phyloP scores from a whole-genome alignment of 2,113 vertebrate genomes.

The Pterocles orientalis region DNA sequence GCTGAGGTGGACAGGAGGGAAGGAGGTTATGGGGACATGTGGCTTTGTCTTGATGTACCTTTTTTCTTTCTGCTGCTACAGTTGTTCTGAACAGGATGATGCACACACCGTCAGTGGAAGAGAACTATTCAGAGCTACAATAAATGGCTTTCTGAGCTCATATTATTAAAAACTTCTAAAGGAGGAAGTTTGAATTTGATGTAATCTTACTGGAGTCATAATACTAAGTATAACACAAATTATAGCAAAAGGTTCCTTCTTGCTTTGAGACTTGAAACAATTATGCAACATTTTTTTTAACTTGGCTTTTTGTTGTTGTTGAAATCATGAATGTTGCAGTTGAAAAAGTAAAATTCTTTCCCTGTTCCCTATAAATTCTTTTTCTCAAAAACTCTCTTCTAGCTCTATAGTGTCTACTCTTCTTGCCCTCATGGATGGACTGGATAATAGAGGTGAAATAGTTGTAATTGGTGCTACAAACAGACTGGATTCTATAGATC shows the following conservation, averaged over 20 bases:
- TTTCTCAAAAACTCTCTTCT: not conserved
- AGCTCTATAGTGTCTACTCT: constrained; percentile 99
- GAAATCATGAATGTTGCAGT: not conserved
- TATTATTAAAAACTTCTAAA: not conserved
- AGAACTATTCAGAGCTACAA: not conserved
- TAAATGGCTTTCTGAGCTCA: not conserved
- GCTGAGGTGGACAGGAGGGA: not conserved
- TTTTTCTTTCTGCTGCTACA: not conserved
- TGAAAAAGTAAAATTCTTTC: not conserved
- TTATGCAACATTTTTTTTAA: not conserved
- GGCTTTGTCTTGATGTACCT: not conserved
- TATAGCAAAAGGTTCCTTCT: not conserved
- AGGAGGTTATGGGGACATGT: not conserved
- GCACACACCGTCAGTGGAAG: not conserved
- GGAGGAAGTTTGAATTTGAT: not conserved
- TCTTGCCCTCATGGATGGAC: constrained; percentile 97
- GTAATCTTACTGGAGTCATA: not conserved
- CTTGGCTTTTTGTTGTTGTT: not conserved
- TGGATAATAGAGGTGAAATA: constrained; percentile 98
- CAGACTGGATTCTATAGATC: constrained; percentile 99
- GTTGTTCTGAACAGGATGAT: not conserved
- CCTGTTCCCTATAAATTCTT: not conserved
- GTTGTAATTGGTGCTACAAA: constrained; percentile 99
- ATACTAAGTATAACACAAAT: not conserved
- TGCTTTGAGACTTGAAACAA: not conserved